Evolutionary conservation across 2,797 vertebrate species (phyloP), one percentile per base, ranked within the genome.

Genomic region (Clarias laeviceps): DNA sequence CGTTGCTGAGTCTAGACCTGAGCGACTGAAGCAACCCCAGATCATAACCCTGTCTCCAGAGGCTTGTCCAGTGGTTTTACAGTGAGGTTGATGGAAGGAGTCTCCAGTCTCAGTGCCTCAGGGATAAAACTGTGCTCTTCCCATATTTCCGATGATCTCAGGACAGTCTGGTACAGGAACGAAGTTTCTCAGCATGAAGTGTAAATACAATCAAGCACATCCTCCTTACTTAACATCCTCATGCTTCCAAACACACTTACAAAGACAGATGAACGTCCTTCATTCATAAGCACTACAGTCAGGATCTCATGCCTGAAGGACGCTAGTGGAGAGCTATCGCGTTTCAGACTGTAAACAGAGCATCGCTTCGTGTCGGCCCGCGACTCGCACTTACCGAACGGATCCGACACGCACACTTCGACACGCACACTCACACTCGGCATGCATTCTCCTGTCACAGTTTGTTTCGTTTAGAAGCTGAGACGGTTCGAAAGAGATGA

Each of bases 381-480:
- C 18, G 72, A 74, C 34, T 20, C 6, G 12, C 20, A 40, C 40
- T 50, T 3, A 12, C 20, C 3, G 22, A 27, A 66, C 18, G 18
- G 40, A 40, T 17, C 15, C 7, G 0, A 77, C 56, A 5, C 54
- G 5, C 14, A 34, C 32, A 9, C 50, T 20, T 9, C 17, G 29
- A 27, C 5, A 27, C 20, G 29, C 50, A 76, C 73, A 56, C 17
- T 56, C 4, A 22, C 64, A 62, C 61, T 27, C 22, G 18, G 54
- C 27, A 3, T 77, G 73, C 73, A 59, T 59, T 34, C 73, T 77
- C 54, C 73, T 29, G 73, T 22, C 73, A 34, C 8, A 76, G 72
- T 77, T 32, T 77, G 73, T 77, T 77, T 77, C 73, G 20, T 57
- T 27, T 77, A 54, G 20, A 77, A 57, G 18, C 54, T 59, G 57